phyloP scores from a whole-genome alignment of 1,140 invertebrate genomes.

The Trichonephila clavipes region DNA sequence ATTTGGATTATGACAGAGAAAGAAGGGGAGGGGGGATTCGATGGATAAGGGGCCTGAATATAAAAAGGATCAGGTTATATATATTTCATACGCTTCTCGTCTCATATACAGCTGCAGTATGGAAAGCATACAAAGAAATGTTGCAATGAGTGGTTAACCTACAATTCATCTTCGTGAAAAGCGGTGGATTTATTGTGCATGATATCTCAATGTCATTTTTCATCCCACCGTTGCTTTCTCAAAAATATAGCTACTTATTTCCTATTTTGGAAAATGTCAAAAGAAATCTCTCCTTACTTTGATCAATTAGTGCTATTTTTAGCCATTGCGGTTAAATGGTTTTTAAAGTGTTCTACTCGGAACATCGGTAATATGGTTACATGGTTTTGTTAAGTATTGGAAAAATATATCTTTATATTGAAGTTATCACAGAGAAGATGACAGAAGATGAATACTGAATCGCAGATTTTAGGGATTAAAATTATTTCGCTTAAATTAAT shows the following conservation, averaged over 20 bases:
- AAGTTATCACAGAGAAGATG: too few relatives aligned
- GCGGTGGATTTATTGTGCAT: conserved; percentile 56
- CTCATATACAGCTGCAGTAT: conserved; percentile 55
- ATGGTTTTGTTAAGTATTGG: too few relatives aligned
- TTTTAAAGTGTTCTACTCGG: background rate
- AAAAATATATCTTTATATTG: too few relatives aligned
- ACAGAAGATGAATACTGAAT: too few relatives aligned
- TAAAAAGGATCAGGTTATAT: conserved; percentile 65
- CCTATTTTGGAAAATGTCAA: background rate
- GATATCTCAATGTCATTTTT: conserved; percentile 19
- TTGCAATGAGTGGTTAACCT: conserved; percentile 54
- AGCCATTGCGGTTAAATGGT: background rate
- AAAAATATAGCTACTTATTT: background rate
- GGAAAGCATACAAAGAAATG: conserved; percentile 32
- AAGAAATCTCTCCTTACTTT: background rate
- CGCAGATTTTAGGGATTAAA: too few relatives aligned
- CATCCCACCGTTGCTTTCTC: conserved; percentile 17
- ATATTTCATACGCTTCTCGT: conserved; percentile 65
- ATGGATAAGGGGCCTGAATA: background rate
- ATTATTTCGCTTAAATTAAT: too few relatives aligned
- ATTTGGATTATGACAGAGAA: conserved; percentile 62
- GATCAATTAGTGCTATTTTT: conserved; percentile 33
- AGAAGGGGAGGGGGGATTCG: background rate
- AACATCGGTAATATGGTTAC: too few relatives aligned
- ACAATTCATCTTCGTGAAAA: background rate